Evolutionary conservation across 2,888 invertebrate genomes (phyloP), one percentile per base, ranked within the genome.

Genomic region (Mimachlamys varia): DNA sequence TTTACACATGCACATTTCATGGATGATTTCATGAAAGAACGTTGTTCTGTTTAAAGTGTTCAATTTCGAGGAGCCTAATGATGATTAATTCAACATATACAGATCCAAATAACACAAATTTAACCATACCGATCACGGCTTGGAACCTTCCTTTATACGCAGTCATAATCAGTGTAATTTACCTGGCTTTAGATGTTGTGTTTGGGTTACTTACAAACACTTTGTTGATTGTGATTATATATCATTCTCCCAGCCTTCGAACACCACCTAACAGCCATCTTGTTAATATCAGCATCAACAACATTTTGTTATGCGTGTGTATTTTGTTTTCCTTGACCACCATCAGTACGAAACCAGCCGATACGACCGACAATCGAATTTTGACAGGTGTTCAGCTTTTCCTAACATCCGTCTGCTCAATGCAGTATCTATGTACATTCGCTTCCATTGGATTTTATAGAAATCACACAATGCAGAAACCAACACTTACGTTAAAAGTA

Each of bases 221-320:
- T n/a, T 90, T 95, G 13, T 94, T 96, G 44, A 95, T 96, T 13
- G 38, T 94, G 33, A 95, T 95, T 19, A 95, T 96, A 15, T 93
- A 94, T 89, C 92, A 93, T 89, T 96, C 96, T 0, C 95, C 96
- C n/a, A 95, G 94, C 62, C 92, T 96, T 87, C 94, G 93, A 89
- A 96, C 96, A 12, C 96, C 96, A 3, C 96, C 96, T 38, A 96
- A 96, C 92, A 94, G 93, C 19, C 95, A 96, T 90, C 94, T 96
- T 19, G 93, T 96, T 89, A 96, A 96, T 92, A 96, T 96, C 37
- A 95, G 96, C 90, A 92, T 94, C 76, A 96, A 95, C 89, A 96
- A 96, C 91, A 88, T 96, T 19, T 88, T 95, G 12, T 91, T 96
- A 87, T 94, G 94, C 50, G 15, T 94, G 12, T 93, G 93, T 90